Conservation (phyloP, 30 jellyfish, hydroid and myxozoan genomes). For the Phacellophora camtschatica region DNA sequence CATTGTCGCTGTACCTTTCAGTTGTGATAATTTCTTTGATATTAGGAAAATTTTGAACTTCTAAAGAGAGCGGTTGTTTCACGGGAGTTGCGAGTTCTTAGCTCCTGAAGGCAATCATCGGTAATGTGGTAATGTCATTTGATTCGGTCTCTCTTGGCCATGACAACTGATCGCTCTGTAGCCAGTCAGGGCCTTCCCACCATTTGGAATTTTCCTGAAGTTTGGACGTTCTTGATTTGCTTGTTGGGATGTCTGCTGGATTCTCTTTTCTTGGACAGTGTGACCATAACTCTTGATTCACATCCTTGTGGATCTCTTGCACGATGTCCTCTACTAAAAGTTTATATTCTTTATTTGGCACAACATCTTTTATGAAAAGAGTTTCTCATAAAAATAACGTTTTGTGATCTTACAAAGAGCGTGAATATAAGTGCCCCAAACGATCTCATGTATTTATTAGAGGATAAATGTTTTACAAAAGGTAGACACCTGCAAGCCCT, state of each 20-base stretch:
- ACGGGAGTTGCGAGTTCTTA: no score
- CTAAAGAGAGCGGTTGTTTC: no score
- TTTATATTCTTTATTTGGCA: constrained; percentile 4
- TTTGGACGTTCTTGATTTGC: not conserved
- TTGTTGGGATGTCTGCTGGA: constrained; percentile 47
- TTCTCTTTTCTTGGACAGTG: constrained; percentile 30
- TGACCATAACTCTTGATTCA: not conserved
- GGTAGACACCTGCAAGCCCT: no score
- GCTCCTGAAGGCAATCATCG: no score
- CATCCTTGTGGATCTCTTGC: not conserved
- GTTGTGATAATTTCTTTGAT: not conserved
- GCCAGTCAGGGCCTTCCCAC: constrained; percentile 37
- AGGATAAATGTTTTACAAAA: no score
- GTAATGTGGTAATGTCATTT: not conserved
- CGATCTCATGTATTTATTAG: no score
- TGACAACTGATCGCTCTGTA: not conserved
- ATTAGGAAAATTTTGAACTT: not conserved
- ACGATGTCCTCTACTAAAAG: constrained; percentile 15
- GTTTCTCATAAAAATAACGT: no score
- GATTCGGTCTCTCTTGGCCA: not conserved
- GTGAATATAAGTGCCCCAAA: no score
- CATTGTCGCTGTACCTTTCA: not conserved
- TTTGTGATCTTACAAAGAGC: no score
- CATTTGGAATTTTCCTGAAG: not conserved
- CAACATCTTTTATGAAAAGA: no score